phyloP scores from a whole-genome alignment of 2,888 invertebrate genomes.

The Euproctis similis region DNA sequence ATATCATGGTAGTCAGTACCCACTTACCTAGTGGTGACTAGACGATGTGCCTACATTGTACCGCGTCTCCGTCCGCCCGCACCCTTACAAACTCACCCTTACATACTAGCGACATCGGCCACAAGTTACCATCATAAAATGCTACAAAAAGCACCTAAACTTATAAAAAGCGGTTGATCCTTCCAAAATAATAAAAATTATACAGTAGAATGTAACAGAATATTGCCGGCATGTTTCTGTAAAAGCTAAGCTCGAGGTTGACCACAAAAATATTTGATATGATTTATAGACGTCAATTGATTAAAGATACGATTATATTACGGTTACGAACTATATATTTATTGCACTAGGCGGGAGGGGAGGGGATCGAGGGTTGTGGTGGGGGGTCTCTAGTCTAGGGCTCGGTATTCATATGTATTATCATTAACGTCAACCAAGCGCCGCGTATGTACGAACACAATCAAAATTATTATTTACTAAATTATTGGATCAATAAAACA shows the following conservation, averaged over 20 bases:
- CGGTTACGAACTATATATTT: conserved; percentile 13
- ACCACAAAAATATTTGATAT: conserved; percentile 24
- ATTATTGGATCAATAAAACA: conserved; percentile 28
- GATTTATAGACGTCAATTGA: conserved; percentile 18
- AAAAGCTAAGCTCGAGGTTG: conserved; percentile 29
- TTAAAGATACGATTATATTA: too few species aligned
- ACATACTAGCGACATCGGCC: conserved; percentile 65
- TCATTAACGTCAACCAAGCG: background rate
- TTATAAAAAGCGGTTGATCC: conserved; percentile 35
- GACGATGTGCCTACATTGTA: background rate
- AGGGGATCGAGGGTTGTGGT: too few species aligned
- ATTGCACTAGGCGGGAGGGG: conserved; percentile 20
- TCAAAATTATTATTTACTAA: too few species aligned
- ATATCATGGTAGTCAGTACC: too few species aligned
- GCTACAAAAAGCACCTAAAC: conserved; percentile 53
- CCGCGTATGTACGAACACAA: background rate
- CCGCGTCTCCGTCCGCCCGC: conserved; percentile 37
- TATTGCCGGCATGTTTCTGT: conserved; percentile 18
- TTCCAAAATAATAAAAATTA: conserved; percentile 23
- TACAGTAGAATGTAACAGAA: conserved; percentile 21
- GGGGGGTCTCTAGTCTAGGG: too few species aligned
- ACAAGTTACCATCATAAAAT: conserved; percentile 40
- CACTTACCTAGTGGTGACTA: too few species aligned
- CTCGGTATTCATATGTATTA: too few species aligned
- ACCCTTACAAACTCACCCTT: conserved; percentile 48